These are phyloP conservation scores for Amphilophus citrinellus DNA, from an alignment of 2,113 vertebrate species.

Conservation along the genomic window DNA sequence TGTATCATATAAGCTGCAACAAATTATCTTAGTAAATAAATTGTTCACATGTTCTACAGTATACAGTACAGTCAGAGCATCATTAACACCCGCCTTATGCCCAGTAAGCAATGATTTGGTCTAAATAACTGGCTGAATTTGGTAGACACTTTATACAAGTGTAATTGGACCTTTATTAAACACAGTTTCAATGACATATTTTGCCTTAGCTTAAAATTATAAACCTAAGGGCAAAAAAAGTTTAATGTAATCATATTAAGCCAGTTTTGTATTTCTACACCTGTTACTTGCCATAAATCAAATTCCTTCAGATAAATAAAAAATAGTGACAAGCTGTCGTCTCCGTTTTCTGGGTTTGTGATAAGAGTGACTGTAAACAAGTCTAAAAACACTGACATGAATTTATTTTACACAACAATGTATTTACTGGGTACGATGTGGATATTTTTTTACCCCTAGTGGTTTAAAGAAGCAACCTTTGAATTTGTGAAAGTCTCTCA, in stretches of 20 bases:
- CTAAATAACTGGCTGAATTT: not conserved
- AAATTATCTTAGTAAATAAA: not conserved
- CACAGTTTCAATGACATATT: not conserved
- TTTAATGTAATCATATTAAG: not conserved
- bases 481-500: not conserved
- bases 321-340: not conserved
- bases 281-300: not conserved
- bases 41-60: not conserved
- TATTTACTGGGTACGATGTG: not conserved
- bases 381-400: not conserved
- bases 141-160: too few relatives aligned
- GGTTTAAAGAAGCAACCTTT: not conserved
- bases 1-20: not conserved
- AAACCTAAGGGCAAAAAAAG: not conserved
- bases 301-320: not conserved
- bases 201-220: not conserved
- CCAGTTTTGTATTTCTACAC: not conserved
- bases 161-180: not conserved
- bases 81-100: accelerated
- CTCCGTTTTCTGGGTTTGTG: not conserved
- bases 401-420: not conserved
- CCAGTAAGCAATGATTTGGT: not conserved
- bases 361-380: not conserved
- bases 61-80: not conserved
- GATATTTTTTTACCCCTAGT: not conserved